Evolutionary conservation across 2,888 invertebrate genomes (phyloP).

Genomic region (Flexamia atlantica): DNA sequence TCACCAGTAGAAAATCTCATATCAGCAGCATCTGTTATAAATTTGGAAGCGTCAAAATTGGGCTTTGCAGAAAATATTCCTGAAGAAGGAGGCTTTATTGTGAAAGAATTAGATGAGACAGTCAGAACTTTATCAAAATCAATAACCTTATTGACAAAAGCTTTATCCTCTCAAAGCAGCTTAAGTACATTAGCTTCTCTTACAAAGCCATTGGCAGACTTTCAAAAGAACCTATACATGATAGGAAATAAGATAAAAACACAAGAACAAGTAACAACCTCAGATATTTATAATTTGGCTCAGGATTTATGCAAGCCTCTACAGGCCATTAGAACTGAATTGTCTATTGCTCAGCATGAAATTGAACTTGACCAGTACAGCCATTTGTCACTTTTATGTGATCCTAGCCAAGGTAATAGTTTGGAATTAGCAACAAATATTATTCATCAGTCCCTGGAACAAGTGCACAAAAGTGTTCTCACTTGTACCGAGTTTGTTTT

Average conservation of each 20-base stretch:
- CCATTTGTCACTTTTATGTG: slow-evolving; percentile 33
- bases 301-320: slow-evolving; percentile 69
- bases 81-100: slow-evolving; percentile 66
- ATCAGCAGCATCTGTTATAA: slow-evolving; percentile 66
- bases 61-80: slow-evolving; percentile 68
- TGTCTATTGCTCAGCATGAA: slow-evolving; percentile 69
- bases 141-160: slow-evolving; percentile 67
- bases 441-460: slow-evolving; percentile 71
- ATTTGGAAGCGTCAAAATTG: slow-evolving; percentile 64
- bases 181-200: slow-evolving; percentile 64
- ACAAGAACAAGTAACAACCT: slow-evolving; percentile 64
- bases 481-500: slow-evolving; percentile 72
- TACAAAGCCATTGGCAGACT: slow-evolving; percentile 67
- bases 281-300: slow-evolving; percentile 65
- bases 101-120: slow-evolving; percentile 68
- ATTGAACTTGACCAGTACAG: slow-evolving; percentile 69
- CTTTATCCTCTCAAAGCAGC: slow-evolving; percentile 63
- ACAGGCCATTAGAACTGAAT: slow-evolving; percentile 69
- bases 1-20: slow-evolving; percentile 68
- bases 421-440: slow-evolving; percentile 13
- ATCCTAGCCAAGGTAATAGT: neutral
- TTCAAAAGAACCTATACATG: slow-evolving; percentile 66
- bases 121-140: slow-evolving; percentile 68
- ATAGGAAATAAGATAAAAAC: slow-evolving; percentile 59
- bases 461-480: slow-evolving; percentile 72